These are phyloP conservation scores for Leptogaster cylindrica DNA, from an alignment of 2,888 invertebrate species.

Conservation along the genomic window DNA sequence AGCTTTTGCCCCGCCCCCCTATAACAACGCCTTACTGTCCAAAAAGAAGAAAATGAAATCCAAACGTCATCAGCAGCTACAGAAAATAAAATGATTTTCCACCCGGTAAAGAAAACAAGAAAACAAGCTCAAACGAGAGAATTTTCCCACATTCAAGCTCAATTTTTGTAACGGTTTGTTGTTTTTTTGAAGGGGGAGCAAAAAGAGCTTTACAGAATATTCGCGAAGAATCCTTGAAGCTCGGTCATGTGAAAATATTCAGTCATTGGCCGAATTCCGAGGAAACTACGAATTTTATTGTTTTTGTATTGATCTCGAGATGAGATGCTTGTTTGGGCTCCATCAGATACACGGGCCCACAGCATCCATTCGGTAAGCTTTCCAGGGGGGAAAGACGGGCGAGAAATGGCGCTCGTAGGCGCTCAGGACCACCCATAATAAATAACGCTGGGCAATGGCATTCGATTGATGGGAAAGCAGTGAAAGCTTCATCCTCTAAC, in stretches of 20 bases:
- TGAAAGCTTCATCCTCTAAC: slow-evolving; percentile 15
- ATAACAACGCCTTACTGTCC: slow-evolving; percentile 24
- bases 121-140: neutral
- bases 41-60: slow-evolving; percentile 9
- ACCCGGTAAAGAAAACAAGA: slow-evolving; percentile 5
- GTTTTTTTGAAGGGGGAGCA: too few species aligned
- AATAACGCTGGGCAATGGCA: slow-evolving; percentile 25
- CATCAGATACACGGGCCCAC: too few species aligned
- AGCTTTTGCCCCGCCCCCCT: slow-evolving; percentile 28
- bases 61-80: neutral
- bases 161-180: neutral
- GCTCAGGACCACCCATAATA: slow-evolving; percentile 29
- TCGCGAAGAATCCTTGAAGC: neutral
- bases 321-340: slow-evolving; percentile 31
- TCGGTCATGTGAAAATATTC: slow-evolving; percentile 18
- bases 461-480: slow-evolving; percentile 23
- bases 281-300: neutral
- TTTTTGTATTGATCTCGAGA: slow-evolving; percentile 9
- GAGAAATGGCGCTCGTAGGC: neutral
- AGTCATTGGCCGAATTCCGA: slow-evolving; percentile 19
- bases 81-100: slow-evolving; percentile 25
- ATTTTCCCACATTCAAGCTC: slow-evolving; percentile 35
- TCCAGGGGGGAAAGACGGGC: neutral
- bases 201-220: neutral
- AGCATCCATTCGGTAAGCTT: slow-evolving; percentile 10